Conservation (phyloP, 2,888 invertebrate genomes). For the Anthoptus insignis region DNA sequence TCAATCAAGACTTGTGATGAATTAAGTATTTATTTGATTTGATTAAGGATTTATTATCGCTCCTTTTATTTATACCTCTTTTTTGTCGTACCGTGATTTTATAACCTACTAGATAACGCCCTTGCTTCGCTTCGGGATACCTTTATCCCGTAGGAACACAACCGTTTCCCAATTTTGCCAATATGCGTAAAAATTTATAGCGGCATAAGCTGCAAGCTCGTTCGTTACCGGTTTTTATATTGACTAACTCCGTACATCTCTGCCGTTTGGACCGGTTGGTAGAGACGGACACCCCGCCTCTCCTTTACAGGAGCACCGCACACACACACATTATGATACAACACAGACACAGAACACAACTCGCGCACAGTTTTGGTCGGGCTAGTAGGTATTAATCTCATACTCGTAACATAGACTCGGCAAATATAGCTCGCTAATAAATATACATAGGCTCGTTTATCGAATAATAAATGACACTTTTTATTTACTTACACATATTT, state of each 20-base stretch:
- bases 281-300: slow-evolving; percentile 58
- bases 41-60: too few relatives aligned
- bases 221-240: slow-evolving; percentile 70
- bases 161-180: too few relatives aligned
- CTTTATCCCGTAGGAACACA: too few relatives aligned
- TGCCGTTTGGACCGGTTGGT: slow-evolving; percentile 72
- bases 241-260: slow-evolving; percentile 70
- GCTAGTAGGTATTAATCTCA: neutral
- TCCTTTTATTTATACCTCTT: too few relatives aligned
- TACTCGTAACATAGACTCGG: neutral
- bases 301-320: slow-evolving; percentile 51
- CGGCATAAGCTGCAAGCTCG: slow-evolving; percentile 49
- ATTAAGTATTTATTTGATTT: too few relatives aligned
- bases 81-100: too few relatives aligned
- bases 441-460: too few relatives aligned
- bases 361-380: slow-evolving; percentile 7
- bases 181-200: slow-evolving; percentile 54
- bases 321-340: slow-evolving; percentile 44
- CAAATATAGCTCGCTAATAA: too few relatives aligned
- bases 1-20: too few relatives aligned
- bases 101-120: too few relatives aligned
- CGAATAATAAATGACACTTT: too few relatives aligned
- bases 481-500: neutral
- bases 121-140: too few relatives aligned
- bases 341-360: slow-evolving; percentile 14